Percentiles rank a stretch among this genome's conserved stretches.
Evolutionary conservation across 1,140 invertebrate species (phyloP).

Genomic region (Nylanderia fulva): DNA sequence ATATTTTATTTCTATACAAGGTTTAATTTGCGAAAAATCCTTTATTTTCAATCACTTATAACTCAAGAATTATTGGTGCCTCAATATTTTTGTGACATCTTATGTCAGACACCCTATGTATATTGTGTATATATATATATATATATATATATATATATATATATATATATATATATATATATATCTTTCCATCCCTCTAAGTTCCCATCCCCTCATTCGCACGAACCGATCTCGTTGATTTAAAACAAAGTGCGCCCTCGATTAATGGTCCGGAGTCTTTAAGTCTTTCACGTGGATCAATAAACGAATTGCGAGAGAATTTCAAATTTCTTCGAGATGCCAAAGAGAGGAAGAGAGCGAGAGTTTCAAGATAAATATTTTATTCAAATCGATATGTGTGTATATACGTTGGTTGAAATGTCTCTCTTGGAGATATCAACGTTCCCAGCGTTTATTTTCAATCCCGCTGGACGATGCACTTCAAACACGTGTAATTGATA

Average conservation of each 20-base stretch:
- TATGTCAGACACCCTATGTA: no score
- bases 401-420: not conserved
- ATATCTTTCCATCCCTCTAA: no score
- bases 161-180: no score
- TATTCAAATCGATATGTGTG: slow-evolving; percentile 16
- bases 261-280: slow-evolving; percentile 23
- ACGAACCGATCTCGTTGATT: slow-evolving; percentile 50
- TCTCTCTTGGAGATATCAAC: not conserved
- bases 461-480: not conserved
- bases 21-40: no score
- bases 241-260: slow-evolving; percentile 16
- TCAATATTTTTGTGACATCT: no score
- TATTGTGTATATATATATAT: no score
- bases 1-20: no score
- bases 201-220: not conserved
- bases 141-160: no score
- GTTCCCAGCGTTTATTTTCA: slow-evolving; percentile 14
- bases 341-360: no score
- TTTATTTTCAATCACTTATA: no score
- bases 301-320: slow-evolving; percentile 17
- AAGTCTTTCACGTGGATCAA: slow-evolving; percentile 36
- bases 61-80: no score
- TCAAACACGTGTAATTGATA: slow-evolving; percentile 6
- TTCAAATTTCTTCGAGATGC: not conserved
- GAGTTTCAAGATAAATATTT: slow-evolving; percentile 30